Conservation (phyloP, 2,797 vertebrate species). For the Thalassophryne amazonica region DNA sequence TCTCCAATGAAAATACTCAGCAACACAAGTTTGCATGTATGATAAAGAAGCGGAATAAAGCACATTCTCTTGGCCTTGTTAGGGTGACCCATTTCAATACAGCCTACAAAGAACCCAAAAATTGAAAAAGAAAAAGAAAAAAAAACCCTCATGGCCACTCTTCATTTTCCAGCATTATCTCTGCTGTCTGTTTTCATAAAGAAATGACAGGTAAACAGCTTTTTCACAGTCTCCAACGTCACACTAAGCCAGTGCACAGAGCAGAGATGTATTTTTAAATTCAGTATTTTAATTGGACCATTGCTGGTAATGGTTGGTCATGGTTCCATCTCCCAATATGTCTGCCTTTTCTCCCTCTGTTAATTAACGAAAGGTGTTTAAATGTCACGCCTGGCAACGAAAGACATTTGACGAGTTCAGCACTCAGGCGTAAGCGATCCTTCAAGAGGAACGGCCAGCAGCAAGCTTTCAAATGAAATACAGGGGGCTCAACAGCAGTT, state of each 20-base stretch:
- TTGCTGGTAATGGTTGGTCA: conserved; percentile 64
- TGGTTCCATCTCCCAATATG: conserved; percentile 47
- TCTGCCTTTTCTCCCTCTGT: conserved; percentile 33
- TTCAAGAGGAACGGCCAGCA: conserved; percentile 51
- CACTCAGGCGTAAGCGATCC: conserved; percentile 38
- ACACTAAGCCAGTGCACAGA: not conserved
- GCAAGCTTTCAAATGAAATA: conserved; percentile 55
- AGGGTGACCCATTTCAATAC: conserved; percentile 2
- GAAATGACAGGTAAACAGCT: conserved; percentile 43
- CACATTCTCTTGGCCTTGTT: conserved; percentile 13
- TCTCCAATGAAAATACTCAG: conserved; percentile 17
- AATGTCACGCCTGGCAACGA: conserved; percentile 71
- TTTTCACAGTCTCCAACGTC: conserved; percentile 27
- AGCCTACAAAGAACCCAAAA: not conserved
- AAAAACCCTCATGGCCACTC: not conserved
- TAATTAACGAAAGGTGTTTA: conserved; percentile 72
- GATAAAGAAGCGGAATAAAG: conserved; percentile 15
- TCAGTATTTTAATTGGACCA: conserved; percentile 68
- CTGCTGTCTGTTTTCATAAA: conserved; percentile 14
- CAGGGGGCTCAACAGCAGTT: conserved; percentile 32
- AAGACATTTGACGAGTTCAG: conserved; percentile 62
- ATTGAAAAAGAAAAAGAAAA: conserved; percentile 4
- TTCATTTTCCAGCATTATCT: conserved; percentile 14
- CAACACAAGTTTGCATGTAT: conserved; percentile 3
- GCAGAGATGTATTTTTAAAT: conserved; percentile 54